These are phyloP conservation scores for Penaeus monodon DNA, from an alignment of 2,888 invertebrate genomes.

Conservation along the genomic window DNA sequence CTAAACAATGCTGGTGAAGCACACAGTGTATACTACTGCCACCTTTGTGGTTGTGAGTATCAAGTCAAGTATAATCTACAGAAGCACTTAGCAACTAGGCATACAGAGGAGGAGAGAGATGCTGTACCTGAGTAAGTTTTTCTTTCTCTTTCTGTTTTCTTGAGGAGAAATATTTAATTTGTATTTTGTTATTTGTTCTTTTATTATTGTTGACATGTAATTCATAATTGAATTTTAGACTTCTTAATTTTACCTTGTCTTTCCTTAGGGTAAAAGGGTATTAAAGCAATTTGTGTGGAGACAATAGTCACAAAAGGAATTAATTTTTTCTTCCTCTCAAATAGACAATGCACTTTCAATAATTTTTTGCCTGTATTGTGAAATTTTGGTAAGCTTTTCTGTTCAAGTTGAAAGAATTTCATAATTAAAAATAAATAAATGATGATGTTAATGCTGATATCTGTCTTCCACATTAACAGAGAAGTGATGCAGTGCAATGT, in stretches of 20 bases:
- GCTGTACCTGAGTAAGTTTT: conserved; percentile 66
- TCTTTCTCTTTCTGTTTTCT: neutral
- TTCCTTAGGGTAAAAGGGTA: too few relatives aligned
- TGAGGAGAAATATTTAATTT: neutral
- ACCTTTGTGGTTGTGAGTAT: conserved; percentile 78
- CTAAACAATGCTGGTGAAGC: conserved; percentile 74
- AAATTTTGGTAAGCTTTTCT: too few relatives aligned
- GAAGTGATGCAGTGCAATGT: conserved; percentile 58
- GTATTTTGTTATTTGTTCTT: neutral
- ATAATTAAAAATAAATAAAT: too few relatives aligned
- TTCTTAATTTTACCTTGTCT: neutral
- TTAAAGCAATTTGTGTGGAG: too few relatives aligned
- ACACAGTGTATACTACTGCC: conserved; percentile 73
- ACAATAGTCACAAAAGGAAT: neutral
- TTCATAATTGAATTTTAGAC: neutral
- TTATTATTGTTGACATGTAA: neutral
- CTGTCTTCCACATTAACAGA: conserved; percentile 12
- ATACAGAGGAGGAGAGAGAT: conserved; percentile 73
- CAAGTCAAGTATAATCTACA: conserved; percentile 78
- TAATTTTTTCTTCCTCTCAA: neutral
- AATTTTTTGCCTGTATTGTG: neutral
- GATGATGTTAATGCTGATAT: neutral
- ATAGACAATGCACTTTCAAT: neutral
- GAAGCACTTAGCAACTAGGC: conserved; percentile 74
- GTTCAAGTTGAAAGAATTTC: too few relatives aligned